phyloP scores from a whole-genome alignment of 2,797 vertebrate genomes.

The Pristis pectinata region DNA sequence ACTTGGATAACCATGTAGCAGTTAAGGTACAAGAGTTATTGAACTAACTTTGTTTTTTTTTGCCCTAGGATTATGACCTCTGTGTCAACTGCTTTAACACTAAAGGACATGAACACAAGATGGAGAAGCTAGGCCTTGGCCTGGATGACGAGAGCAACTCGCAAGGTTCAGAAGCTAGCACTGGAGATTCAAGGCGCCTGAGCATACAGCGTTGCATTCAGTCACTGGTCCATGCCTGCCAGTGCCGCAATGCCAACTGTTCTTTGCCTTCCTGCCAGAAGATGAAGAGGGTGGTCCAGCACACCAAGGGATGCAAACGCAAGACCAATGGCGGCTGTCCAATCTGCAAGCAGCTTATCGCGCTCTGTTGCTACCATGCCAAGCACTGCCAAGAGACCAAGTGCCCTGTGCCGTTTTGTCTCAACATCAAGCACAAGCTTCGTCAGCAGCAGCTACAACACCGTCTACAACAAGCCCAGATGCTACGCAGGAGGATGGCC shows the following conservation, averaged over 20 bases:
- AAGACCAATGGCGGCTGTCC: conserved; percentile 95
- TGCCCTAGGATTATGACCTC: conserved; percentile 84
- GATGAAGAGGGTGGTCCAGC: conserved; percentile 96
- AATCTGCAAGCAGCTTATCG: conserved; percentile 97
- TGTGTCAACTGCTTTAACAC: conserved; percentile 95
- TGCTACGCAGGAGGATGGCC: conserved; percentile 93
- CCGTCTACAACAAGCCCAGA: conserved; percentile 90
- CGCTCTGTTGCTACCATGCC: conserved; percentile 94
- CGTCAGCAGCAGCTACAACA: conserved; percentile 94
- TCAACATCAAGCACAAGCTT: conserved; percentile 98
- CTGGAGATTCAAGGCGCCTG: conserved; percentile 87
- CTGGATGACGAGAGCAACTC: conserved; percentile 90
- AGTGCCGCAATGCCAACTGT: conserved; percentile 97
- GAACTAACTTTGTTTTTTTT: not conserved
- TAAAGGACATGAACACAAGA: conserved; percentile 97
- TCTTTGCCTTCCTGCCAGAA: conserved; percentile 94
- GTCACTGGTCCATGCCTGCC: conserved; percentile 91
- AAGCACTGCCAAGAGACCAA: conserved; percentile 99
- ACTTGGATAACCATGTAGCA: not conserved
- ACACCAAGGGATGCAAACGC: conserved; percentile 95
- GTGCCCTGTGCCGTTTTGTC: conserved; percentile 95
- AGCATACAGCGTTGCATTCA: conserved; percentile 98
- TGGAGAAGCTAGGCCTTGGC: conserved; percentile 93
- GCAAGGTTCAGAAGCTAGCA: conserved; percentile 78
- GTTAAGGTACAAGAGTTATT: not conserved